phyloP scores from a whole-genome alignment of 2,113 vertebrate species.

The Prolemur simus region DNA sequence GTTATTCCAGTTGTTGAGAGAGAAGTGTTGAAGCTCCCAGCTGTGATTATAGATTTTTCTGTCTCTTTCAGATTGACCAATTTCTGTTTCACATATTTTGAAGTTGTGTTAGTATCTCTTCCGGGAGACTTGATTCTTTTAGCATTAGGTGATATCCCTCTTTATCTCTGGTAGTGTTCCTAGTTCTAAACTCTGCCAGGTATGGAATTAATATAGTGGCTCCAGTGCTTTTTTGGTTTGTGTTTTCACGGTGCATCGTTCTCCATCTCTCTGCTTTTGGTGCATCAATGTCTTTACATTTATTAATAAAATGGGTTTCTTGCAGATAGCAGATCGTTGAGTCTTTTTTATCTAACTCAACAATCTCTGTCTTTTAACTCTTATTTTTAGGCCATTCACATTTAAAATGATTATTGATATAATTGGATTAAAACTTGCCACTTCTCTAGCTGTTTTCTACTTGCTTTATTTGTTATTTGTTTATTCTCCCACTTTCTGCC shows the following conservation, averaged over 20 bases:
- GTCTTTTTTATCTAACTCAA: neutral
- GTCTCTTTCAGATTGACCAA: neutral
- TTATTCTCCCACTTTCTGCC: neutral
- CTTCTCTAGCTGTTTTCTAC: neutral
- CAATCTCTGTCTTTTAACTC: neutral
- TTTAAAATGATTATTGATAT: neutral
- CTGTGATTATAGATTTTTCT: neutral
- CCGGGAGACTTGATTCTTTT: neutral
- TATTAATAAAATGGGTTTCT: neutral
- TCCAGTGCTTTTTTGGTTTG: neutral
- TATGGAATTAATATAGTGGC: accelerated
- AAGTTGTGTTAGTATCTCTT: neutral
- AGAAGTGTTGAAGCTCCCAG: neutral
- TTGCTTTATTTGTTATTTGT: neutral
- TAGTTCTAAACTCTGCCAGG: neutral
- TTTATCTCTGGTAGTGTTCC: neutral
- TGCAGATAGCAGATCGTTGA: accelerated
- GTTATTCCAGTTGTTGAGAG: neutral
- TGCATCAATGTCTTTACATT: neutral
- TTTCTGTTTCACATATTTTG: neutral
- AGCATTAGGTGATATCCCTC: no score
- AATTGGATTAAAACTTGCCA: neutral
- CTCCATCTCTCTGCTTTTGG: neutral
- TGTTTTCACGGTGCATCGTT: accelerated
- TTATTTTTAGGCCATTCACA: neutral